Percentiles rank a stretch among this genome's conserved stretches.
These are phyloP conservation scores for Pogonomyrmex californicus DNA, from an alignment of 1,140 invertebrate species.

Conservation along the genomic window DNA sequence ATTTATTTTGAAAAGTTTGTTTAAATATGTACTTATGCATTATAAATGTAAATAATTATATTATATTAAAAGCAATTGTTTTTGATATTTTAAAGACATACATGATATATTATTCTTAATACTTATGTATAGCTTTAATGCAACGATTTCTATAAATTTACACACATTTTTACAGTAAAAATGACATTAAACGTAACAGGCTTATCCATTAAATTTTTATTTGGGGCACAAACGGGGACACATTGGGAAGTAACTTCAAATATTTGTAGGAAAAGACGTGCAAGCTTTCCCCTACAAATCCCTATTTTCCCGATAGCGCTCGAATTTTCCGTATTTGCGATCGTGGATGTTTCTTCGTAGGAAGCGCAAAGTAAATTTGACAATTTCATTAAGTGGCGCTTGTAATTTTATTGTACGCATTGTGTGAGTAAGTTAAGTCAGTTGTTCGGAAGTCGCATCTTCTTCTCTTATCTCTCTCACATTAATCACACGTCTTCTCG, in stretches of 20 bases:
- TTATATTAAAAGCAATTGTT: neutral
- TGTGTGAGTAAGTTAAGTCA: constrained; percentile 48
- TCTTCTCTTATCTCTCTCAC: constrained; percentile 66
- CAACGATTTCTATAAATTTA: constrained; percentile 9
- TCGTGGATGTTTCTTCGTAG: constrained; percentile 51
- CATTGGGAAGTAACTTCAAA: constrained; percentile 47
- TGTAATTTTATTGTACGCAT: constrained; percentile 73
- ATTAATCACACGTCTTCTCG: constrained; percentile 70
- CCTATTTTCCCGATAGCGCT: constrained; percentile 39
- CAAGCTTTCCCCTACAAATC: constrained; percentile 42
- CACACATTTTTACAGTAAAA: constrained; percentile 15
- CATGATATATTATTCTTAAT: neutral
- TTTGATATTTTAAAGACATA: neutral
- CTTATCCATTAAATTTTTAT: constrained; percentile 51
- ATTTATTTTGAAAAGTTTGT: neutral
- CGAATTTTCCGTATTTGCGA: constrained; percentile 54
- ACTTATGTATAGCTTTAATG: neutral
- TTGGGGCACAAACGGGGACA: constrained; percentile 37
- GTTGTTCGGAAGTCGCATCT: constrained; percentile 58
- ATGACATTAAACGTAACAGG: constrained; percentile 10
- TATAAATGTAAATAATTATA: constrained; percentile 27
- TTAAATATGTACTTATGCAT: constrained; percentile 1
- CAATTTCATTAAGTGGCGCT: constrained; percentile 71
- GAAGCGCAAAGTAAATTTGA: constrained; percentile 66
- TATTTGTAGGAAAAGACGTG: constrained; percentile 51